Base-by-base conservation (phyloP, 2,888 invertebrate genomes). In the Erebia palarica region DNA sequence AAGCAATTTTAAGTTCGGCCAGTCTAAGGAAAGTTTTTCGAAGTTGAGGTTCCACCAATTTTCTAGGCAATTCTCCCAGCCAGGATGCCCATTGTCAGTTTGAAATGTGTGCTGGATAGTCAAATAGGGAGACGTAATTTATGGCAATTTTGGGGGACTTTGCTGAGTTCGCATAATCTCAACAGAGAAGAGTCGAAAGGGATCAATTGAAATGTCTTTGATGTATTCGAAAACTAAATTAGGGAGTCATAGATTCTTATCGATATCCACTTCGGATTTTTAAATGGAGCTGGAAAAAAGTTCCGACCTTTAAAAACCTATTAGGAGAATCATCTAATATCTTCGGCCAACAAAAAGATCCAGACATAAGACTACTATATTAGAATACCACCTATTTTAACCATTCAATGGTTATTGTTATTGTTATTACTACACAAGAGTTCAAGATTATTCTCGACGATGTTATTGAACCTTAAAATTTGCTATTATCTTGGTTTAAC, bases 41-140 rank as follows among this genome's bases (percentile, higher is more conserved):
- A 84, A 85, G 82, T 81, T 81, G 78, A 75, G 83, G 82, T 82
- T 86, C 84, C 79, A 81, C 79, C 82, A 84, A 85, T 85, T 86
- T 86, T 85, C 83, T 81, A 81, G 80, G 64, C 81, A 79, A 65
- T 51, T 65, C 55, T 65, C 57, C 55, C 65, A 16, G 16, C 65
- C 65, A 81, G 81, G 80, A 81, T 79, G 81, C 81, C 84, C 81
- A 84, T 86, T 86, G 86, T 86, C 83, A 83, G 82, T 83, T 82
- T 79, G 81, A 84, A 88, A 86, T 85, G 82, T 86, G 84, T 82
- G 83, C 81, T 80, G 81, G 83, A 83, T 84, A 84, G 84, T 84
- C 84, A 73, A 75, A 75, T 73, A 49, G 60, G 69, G 67, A 42
- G 75, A 76, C 78, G 78, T 81, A 86, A 87, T 86, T 86, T 86